phyloP scores from a whole-genome alignment of 2,888 invertebrate species.

The Cephus spinipes region DNA sequence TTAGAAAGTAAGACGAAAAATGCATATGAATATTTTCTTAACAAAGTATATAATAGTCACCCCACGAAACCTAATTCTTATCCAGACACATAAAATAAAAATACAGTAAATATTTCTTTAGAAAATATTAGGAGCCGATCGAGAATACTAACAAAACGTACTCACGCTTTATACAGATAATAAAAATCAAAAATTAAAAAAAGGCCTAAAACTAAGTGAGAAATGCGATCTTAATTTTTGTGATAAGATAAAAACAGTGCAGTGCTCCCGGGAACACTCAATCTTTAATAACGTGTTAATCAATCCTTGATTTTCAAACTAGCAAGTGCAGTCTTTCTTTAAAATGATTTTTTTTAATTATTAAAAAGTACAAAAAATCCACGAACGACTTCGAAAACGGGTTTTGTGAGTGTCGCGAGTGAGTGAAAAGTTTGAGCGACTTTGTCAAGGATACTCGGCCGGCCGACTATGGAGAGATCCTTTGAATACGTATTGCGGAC shows the following conservation, averaged over 20 bases:
- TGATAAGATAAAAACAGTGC: neutral
- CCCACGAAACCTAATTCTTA: neutral
- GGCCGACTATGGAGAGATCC: constrained; percentile 25
- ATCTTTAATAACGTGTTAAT: neutral
- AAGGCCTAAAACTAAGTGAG: neutral
- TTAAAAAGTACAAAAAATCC: neutral
- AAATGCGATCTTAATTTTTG: neutral
- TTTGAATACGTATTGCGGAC: neutral
- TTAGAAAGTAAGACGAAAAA: constrained; percentile 53
- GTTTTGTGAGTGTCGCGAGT: constrained; percentile 41
- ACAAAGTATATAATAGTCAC: neutral
- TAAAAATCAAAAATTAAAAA: neutral
- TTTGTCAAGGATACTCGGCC: constrained; percentile 34
- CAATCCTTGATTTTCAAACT: neutral
- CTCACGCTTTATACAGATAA: neutral
- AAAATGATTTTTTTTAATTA: neutral
- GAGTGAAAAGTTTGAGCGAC: constrained; percentile 44
- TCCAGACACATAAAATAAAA: too few species aligned
- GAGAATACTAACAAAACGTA: neutral
- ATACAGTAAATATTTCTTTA: too few species aligned
- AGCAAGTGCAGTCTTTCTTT: neutral
- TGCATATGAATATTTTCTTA: neutral
- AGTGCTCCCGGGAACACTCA: neutral
- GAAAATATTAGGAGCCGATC: neutral
- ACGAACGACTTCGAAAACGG: constrained; percentile 18